Evolutionary conservation across 2,113 vertebrate genomes (phyloP).

Genomic region (Isichthys henryi): DNA sequence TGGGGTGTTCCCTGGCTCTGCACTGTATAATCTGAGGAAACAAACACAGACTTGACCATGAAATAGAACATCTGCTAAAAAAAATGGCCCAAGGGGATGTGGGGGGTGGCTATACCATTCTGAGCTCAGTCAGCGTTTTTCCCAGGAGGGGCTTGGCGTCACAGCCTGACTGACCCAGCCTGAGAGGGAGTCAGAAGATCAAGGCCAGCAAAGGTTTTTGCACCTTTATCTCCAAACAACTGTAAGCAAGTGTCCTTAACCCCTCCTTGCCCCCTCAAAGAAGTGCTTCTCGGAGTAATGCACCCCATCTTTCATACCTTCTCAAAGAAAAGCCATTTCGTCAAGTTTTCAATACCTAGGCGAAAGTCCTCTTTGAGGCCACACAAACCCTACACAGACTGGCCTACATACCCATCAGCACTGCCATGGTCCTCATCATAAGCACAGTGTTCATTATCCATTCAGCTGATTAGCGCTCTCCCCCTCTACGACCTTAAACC

Average conservation of each 20-base stretch:
- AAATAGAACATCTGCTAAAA: neutral
- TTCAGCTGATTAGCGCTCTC: neutral
- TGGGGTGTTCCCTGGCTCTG: neutral
- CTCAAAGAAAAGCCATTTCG: neutral
- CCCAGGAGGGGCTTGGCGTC: neutral
- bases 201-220: neutral
- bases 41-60: neutral
- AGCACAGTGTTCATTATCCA: neutral
- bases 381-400: neutral
- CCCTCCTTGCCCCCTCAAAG: neutral
- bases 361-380: neutral
- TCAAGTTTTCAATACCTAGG: neutral
- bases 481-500: neutral
- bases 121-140: neutral
- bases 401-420: neutral
- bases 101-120: neutral
- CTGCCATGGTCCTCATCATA: neutral
- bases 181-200: neutral
- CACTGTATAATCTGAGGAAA: neutral
- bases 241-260: neutral
- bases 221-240: neutral
- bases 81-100: neutral
- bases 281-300: neutral
- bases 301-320: neutral
- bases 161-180: neutral